phyloP scores from a whole-genome alignment of 92 coral and sea anemone genomes.

The Hydrozoanthus gracilis region DNA sequence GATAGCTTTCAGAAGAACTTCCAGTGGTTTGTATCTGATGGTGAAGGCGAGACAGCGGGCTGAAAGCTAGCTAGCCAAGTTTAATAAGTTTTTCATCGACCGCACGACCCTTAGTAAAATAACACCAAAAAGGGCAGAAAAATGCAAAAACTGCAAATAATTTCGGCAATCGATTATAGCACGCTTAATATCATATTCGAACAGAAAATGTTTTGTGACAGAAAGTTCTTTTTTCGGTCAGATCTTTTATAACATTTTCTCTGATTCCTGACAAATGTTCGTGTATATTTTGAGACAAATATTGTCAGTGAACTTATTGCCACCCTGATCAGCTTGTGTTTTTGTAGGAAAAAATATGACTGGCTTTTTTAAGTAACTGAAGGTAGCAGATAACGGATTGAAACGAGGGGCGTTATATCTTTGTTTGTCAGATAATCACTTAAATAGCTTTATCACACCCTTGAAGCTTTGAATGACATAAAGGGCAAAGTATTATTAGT shows the following conservation, averaged over 20 bases:
- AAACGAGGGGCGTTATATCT: not conserved
- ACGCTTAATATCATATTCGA: slow-evolving; percentile 4
- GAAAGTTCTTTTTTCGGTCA: not conserved
- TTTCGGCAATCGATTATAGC: slow-evolving; percentile 18
- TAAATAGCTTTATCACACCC: slow-evolving; percentile 12
- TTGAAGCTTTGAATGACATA: not conserved
- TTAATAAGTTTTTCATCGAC: not conserved
- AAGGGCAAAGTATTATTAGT: not conserved
- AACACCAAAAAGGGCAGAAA: slow-evolving; percentile 46
- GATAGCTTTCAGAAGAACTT: not conserved
- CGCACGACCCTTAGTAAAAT: slow-evolving; percentile 15
- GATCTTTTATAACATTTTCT: not conserved
- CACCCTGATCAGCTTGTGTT: not conserved
- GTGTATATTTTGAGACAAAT: not conserved
- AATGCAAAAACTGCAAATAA: slow-evolving; percentile 12
- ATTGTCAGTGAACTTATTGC: not conserved
- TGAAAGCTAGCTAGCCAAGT: not conserved
- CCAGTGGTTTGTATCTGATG: not conserved
- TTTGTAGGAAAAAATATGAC: not conserved
- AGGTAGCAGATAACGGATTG: slow-evolving; percentile 13
- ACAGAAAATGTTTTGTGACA: not conserved
- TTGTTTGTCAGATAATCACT: slow-evolving; percentile 1
- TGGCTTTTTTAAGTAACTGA: not conserved
- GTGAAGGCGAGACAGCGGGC: not conserved
- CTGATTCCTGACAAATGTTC: not conserved